phyloP scores from a whole-genome alignment of 1,140 invertebrate genomes.

The Tachypleus tridentatus region DNA sequence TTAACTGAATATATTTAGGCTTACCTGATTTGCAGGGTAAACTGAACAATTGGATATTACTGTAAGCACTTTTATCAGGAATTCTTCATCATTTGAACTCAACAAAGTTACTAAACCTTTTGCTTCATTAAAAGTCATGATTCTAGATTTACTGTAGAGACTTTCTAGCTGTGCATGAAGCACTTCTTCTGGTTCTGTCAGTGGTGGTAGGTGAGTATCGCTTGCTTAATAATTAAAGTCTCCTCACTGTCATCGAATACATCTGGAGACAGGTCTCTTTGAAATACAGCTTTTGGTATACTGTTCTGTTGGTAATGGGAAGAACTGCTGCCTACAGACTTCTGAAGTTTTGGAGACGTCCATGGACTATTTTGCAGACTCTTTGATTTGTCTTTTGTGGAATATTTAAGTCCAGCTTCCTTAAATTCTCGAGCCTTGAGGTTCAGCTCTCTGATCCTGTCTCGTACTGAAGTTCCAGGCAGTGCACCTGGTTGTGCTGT shows the following conservation, averaged over 20 bases:
- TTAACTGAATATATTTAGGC: no score
- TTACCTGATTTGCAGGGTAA: constrained; percentile 37
- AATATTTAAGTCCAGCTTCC: constrained; percentile 32
- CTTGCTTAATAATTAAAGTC: neutral
- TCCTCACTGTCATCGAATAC: constrained; percentile 8
- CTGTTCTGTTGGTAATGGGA: constrained; percentile 26
- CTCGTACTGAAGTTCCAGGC: constrained; percentile 22
- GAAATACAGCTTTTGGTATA: constrained; percentile 1
- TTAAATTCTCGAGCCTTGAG: constrained; percentile 41
- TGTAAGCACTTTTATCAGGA: constrained; percentile 39
- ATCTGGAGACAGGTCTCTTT: constrained; percentile 3
- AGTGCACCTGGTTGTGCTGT: no score
- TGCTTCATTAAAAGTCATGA: constrained; percentile 39
- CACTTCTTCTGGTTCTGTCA: constrained; percentile 29
- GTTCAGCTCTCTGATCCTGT: constrained; percentile 41
- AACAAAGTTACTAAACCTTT: constrained; percentile 42
- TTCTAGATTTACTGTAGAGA: constrained; percentile 28
- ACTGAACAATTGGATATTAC: constrained; percentile 44
- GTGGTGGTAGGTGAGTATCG: constrained; percentile 7
- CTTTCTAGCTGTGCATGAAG: constrained; percentile 31
- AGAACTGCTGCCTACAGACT: constrained; percentile 26
- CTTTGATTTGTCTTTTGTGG: constrained; percentile 32
- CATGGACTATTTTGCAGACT: constrained; percentile 38
- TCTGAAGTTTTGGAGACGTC: constrained; percentile 41
- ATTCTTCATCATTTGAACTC: constrained; percentile 37